Evolutionary conservation across 1,140 invertebrate species (phyloP).

Genomic region (Telenomus remus): DNA sequence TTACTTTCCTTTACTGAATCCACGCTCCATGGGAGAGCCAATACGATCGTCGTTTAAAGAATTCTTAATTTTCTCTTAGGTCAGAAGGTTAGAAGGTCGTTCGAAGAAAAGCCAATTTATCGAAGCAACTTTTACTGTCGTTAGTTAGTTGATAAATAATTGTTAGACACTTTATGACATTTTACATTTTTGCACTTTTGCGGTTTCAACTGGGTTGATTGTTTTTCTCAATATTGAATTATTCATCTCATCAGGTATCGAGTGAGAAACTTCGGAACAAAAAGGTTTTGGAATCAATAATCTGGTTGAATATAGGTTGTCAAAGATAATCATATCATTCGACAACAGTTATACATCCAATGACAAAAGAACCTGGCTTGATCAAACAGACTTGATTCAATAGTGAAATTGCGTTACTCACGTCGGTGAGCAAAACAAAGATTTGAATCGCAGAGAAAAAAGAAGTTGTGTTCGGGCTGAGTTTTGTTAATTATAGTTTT

Average conservation of each 20-base stretch:
- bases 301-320: background rate
- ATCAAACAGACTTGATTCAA: conserved; percentile 33
- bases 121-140: no score
- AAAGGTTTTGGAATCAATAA: background rate
- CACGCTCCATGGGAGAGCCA: conserved; percentile 13
- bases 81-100: conserved; percentile 5
- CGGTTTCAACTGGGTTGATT: no score
- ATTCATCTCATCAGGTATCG: no score
- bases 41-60: conserved; percentile 1
- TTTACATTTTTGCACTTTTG: no score
- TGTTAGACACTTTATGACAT: no score
- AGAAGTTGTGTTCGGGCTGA: conserved; percentile 30
- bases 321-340: background rate
- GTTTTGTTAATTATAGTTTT: conserved; percentile 49
- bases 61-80: conserved; percentile 1
- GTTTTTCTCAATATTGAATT: no score
- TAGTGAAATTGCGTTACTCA: conserved; percentile 34
- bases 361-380: conserved; percentile 2
- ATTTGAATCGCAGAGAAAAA: conserved; percentile 45
- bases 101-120: no score
- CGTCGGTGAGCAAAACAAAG: conserved; percentile 41
- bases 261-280: no score
- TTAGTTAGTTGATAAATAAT: no score
- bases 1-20: conserved; percentile 8
- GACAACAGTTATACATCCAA: background rate